Evolutionary conservation across 2,888 invertebrate species (phyloP).

Genomic region (Monoplex corrugatus): DNA sequence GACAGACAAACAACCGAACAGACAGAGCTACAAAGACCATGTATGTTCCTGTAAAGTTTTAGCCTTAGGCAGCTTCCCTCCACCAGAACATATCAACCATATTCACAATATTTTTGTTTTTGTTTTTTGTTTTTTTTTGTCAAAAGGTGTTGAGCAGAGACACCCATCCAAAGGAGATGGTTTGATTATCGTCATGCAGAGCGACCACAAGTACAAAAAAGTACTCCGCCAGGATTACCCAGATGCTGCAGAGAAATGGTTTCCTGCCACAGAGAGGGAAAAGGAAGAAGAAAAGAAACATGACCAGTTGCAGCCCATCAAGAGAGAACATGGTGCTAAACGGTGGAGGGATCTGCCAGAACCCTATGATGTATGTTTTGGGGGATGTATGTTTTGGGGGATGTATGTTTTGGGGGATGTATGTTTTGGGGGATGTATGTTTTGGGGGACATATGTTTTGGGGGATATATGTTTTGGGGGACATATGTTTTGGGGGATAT

Average conservation of each 20-base stretch:
- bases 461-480: neutral
- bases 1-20: neutral
- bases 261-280: conserved; percentile 62
- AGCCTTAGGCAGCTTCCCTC: too few species aligned
- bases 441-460: neutral
- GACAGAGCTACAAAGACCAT: neutral
- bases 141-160: conserved; percentile 73
- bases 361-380: conserved; percentile 75
- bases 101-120: neutral
- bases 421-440: neutral
- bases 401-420: neutral
- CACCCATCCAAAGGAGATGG: conserved; percentile 65
- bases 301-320: conserved; percentile 57
- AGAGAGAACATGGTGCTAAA: conserved; percentile 68
- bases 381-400: neutral
- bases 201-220: conserved; percentile 75
- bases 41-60: too few species aligned
- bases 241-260: conserved; percentile 72
- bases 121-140: neutral
- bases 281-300: conserved; percentile 51
- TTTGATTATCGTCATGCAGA: conserved; percentile 71
- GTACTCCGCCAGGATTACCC: conserved; percentile 72
- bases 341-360: conserved; percentile 78
- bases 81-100: too few species aligned
- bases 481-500: neutral